These are phyloP conservation scores for Nilaparvata lugens DNA, from an alignment of 1,140 invertebrate genomes.

Conservation along the genomic window DNA sequence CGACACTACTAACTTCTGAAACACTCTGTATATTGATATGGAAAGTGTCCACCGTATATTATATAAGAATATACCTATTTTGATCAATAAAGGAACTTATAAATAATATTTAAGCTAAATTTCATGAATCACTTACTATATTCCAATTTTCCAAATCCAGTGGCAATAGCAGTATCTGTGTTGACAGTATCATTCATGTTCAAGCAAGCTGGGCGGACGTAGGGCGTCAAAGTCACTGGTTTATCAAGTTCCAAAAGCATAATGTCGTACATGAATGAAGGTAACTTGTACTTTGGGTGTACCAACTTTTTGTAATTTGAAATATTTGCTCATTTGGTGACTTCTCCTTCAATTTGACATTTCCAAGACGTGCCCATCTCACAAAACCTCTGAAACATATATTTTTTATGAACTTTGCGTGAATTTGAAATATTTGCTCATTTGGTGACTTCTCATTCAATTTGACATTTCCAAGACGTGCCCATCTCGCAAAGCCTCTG, in stretches of 20 bases:
- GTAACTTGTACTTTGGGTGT: slow-evolving; percentile 37
- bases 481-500: not conserved
- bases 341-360: not conserved
- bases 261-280: slow-evolving; percentile 46
- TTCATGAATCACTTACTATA: slow-evolving; percentile 33
- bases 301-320: slow-evolving; percentile 33
- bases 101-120: too few relatives aligned
- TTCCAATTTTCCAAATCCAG: slow-evolving; percentile 42
- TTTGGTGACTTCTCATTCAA: slow-evolving; percentile 2
- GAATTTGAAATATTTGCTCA: slow-evolving; percentile 29
- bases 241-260: slow-evolving; percentile 42
- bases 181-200: slow-evolving; percentile 33
- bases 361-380: not conserved
- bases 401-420: slow-evolving; percentile 40
- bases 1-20: too few relatives aligned
- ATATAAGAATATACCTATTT: too few relatives aligned
- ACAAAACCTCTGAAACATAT: not conserved
- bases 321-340: slow-evolving; percentile 17
- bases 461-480: not conserved
- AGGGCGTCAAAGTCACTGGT: slow-evolving; percentile 34
- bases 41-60: too few relatives aligned
- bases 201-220: slow-evolving; percentile 47
- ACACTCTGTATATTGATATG: too few relatives aligned
- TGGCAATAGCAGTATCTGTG: slow-evolving; percentile 34
- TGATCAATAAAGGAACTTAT: too few relatives aligned